These are phyloP conservation scores for Spheniscus humboldti DNA, from an alignment of 2,797 vertebrate genomes.

Conservation along the genomic window DNA sequence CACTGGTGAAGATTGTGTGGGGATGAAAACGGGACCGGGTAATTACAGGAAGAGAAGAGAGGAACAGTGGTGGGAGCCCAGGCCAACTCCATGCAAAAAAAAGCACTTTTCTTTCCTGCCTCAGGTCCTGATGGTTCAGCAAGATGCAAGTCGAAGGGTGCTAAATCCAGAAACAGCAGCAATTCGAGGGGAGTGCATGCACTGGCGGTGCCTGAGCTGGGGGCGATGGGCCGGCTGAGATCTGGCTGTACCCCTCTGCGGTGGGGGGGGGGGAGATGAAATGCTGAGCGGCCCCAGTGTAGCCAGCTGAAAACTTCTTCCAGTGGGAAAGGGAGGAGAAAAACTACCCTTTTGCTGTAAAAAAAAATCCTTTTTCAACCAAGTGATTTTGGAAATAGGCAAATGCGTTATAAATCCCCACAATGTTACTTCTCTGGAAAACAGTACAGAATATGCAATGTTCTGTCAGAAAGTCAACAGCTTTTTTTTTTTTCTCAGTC, in stretches of 20 bases:
- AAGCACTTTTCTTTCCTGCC: background rate
- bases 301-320: background rate
- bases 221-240: background rate
- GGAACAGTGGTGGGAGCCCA: background rate
- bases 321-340: background rate
- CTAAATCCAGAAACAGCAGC: background rate
- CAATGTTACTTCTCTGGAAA: background rate
- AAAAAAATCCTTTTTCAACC: background rate
- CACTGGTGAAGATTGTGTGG: background rate
- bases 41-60: background rate
- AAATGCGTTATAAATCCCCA: background rate
- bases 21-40: background rate
- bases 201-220: background rate
- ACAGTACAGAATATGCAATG: background rate
- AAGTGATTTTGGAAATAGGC: background rate
- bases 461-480: background rate
- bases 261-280: background rate
- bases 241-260: background rate
- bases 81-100: rapidly evolving
- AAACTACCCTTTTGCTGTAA: background rate
- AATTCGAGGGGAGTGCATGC: rapidly evolving
- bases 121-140: background rate
- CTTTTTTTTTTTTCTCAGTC: background rate
- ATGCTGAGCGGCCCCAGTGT: rapidly evolving
- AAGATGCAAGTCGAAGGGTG: background rate